A percentile compares a stretch with the other conserved stretches of the same genome.
Conservation (phyloP, 2,113 vertebrate genomes). For the Etia nguti region DNA sequence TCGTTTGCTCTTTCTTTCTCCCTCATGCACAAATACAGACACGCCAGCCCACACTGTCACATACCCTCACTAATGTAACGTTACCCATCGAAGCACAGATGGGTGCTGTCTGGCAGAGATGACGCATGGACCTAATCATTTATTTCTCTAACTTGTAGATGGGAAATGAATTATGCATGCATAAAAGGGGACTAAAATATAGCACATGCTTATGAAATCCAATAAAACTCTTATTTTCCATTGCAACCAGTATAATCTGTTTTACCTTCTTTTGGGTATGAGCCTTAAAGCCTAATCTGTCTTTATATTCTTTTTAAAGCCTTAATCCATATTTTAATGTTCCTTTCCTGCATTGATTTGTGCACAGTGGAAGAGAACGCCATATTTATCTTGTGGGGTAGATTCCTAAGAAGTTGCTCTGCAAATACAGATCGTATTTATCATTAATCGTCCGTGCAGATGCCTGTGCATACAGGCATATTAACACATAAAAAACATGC, state of each 20-base stretch:
- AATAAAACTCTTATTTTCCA: slow-evolving; percentile 21
- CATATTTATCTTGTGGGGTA: slow-evolving; percentile 13
- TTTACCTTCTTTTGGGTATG: not conserved
- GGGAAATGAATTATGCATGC: slow-evolving; percentile 21
- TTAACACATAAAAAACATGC: not conserved
- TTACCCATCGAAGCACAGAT: slow-evolving; percentile 46
- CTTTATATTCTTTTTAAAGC: slow-evolving; percentile 27
- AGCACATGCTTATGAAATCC: not conserved
- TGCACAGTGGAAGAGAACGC: not conserved
- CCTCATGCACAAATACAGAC: slow-evolving; percentile 34
- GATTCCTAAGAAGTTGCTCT: not conserved
- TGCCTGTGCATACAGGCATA: not conserved
- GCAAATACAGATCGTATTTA: not conserved
- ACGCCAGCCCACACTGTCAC: slow-evolving; percentile 7
- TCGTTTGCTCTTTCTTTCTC: not conserved
- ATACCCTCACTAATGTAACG: slow-evolving; percentile 26
- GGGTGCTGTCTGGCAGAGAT: slow-evolving; percentile 52
- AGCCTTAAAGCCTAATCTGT: slow-evolving; percentile 4
- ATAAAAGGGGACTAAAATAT: not conserved
- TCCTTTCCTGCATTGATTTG: not conserved
- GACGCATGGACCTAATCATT: slow-evolving; percentile 44
- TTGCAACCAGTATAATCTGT: not conserved
- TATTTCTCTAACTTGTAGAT: slow-evolving; percentile 31
- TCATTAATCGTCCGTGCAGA: slow-evolving; percentile 5
- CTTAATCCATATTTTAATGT: slow-evolving; percentile 24